These are phyloP conservation scores for Cavia porcellus DNA, from an alignment of 2,113 vertebrate genomes.

Conservation along the genomic window DNA sequence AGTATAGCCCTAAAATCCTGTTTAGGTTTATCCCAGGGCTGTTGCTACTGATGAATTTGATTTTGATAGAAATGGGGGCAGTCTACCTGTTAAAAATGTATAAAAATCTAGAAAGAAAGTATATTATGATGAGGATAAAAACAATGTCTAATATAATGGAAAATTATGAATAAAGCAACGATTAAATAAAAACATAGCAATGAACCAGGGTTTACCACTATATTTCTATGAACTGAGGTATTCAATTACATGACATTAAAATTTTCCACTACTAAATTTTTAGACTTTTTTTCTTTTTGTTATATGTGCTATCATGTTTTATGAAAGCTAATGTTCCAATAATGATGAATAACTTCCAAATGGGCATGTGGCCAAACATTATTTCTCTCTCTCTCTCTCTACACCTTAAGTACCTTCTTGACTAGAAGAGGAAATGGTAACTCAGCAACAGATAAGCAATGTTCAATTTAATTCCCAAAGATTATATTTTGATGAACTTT, in stretches of 20 bases:
- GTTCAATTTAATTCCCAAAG: constrained; percentile 67
- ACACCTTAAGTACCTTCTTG: constrained; percentile 32
- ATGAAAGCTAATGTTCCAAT: constrained; percentile 45
- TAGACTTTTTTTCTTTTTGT: background rate
- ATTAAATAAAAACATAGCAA: constrained; percentile 13
- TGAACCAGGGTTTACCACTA: background rate
- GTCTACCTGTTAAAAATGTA: background rate
- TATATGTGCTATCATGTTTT: background rate
- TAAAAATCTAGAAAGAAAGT: constrained; percentile 17
- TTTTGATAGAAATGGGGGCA: constrained; percentile 7
- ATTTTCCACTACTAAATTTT: constrained; percentile 14
- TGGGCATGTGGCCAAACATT: constrained; percentile 57
- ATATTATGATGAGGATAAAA: background rate
- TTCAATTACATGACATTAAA: constrained; percentile 28
- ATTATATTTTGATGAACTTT: constrained; percentile 79
- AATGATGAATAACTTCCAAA: constrained; percentile 48
- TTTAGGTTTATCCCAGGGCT: background rate
- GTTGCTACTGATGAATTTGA: background rate
- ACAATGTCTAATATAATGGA: background rate
- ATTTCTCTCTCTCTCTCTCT: constrained; percentile 40
- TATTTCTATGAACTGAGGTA: background rate
- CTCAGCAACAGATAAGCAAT: constrained; percentile 72
- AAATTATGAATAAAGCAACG: background rate
- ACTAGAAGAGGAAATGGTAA: constrained; percentile 72
- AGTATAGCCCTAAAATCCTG: background rate